Evolutionary conservation across 2,797 vertebrate species (phyloP), one percentile per base, ranked within the genome.

Genomic region (Philypnodon macrostomus): DNA sequence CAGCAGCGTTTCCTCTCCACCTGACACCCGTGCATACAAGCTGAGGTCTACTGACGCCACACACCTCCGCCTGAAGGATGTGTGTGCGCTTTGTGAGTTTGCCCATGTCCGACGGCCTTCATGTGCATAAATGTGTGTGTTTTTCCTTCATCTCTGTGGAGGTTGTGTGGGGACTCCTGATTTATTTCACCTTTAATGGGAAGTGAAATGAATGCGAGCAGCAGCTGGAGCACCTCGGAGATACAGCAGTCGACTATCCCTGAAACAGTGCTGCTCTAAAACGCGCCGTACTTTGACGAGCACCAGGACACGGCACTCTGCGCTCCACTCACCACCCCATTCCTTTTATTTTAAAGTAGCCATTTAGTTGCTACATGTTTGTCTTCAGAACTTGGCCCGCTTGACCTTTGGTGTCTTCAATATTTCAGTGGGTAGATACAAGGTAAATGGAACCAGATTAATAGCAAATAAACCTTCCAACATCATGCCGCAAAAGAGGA

Each of bases 181-280:
- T 89, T 87, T 87, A 88, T 88, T 87, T 88, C 81, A 75, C 79
- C 82, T 84, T 81, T 87, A 88, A 89, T 88, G 81, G 82, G 82
- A 88, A 87, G 83, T 85, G 87, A 89, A 89, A 86, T 86, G 77
- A 86, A 88, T 84, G 80, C 79, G 79, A 84, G 81, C 81, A 86
- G 84, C 85, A 86, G 84, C 85, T 87, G 85, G 79, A 81, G 80
- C 62, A 77, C 86, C 81, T 82, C 57, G 26, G 83, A 86, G 85
- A 87, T 84, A 85, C 73, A 76, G 81, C 64, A 34, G 68, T 65
- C 59, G 74, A 67, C 79, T 83, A 85, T 86, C 79, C 84, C 79
- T 80, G 82, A 85, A 84, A 80, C 77, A 34, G 58, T 63, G 42
- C 32, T 16, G 48, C 70, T 73, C 61, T 47, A 54, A 69, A 81